phyloP scores from a whole-genome alignment of 2,888 invertebrate species.

The Trissolcus japonicus region DNA sequence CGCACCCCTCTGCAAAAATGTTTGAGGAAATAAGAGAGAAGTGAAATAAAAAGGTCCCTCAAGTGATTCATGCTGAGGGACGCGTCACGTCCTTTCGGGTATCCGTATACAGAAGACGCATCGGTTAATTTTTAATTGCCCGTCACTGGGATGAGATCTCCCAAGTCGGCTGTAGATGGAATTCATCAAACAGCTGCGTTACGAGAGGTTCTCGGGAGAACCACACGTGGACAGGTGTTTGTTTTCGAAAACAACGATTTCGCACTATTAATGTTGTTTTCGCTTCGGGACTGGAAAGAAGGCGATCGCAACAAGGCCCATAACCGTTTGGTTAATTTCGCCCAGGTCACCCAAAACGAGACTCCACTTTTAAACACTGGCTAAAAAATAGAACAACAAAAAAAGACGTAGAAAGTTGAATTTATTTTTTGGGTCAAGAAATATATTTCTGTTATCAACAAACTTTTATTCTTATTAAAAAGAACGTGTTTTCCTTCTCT shows the following conservation, averaged over 20 bases:
- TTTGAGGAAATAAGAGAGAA: slow-evolving; percentile 1
- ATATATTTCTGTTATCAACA: too few species aligned
- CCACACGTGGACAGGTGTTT: slow-evolving; percentile 29
- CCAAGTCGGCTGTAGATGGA: background rate
- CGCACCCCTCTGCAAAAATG: slow-evolving; percentile 13
- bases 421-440: too few species aligned
- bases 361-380: too few species aligned
- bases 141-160: background rate
- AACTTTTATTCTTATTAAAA: too few species aligned
- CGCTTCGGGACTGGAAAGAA: background rate
- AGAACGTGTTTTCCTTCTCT: too few species aligned
- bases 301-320: too few species aligned
- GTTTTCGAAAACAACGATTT: slow-evolving; percentile 32
- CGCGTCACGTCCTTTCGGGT: background rate
- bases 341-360: too few species aligned
- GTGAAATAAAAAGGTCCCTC: slow-evolving; percentile 13
- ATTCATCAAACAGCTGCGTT: slow-evolving; percentile 16
- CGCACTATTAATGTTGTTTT: slow-evolving; percentile 17
- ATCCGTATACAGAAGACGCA: background rate
- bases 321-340: too few species aligned
- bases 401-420: too few species aligned
- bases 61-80: slow-evolving; percentile 3
- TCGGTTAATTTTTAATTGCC: slow-evolving; percentile 40
- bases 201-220: background rate
- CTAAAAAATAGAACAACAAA: too few species aligned